Evolutionary conservation across 2,797 vertebrate species (phyloP), one percentile per base, ranked within the genome.

Genomic region (Melanotaenia maccullochi): DNA sequence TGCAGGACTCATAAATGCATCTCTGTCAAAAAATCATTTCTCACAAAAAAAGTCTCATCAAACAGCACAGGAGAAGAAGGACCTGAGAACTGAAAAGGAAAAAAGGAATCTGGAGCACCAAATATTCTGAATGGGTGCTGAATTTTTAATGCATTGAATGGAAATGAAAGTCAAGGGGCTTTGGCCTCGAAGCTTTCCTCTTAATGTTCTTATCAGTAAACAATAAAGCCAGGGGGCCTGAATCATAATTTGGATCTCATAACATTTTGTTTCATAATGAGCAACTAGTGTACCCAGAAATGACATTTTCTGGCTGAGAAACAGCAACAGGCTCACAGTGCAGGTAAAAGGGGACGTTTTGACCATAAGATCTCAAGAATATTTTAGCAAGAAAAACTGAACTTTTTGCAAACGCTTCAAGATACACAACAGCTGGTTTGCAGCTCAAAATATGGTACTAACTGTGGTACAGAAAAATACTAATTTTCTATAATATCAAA

Each of bases 121-220:
- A 66, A 42, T 70, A 65, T 60, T 71, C 74, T 22, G 64, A 65
- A 32, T 56, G 65, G 44, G 74, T 76, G 30, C n/a, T 87, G 44
- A 40, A 89, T 85, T 54, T 82, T 83, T 83, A 73, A 87, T 87
- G 84, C 36, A 76, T 73, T 75, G 73, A 85, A 85, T 65, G 75
- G 58, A 78, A 71, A 70, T 42, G 60, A 74, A 54, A 47, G 55
- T 67, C 58, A 49, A 14, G 25, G 28, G 55, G 71, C 16, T 51
- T 36, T 80, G 65, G 12, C 65, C 51, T 16, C 33, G 59, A 60
- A 61, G 22, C 38, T 68, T 25, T 25, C 67, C 28, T 60, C 62
- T 36, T 58, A 42, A 47, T 74, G 64, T 67, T 82, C n/a, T 73
- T 57, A 72, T 67, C 65, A 68, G 64, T 60, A 14, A 74, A 49